Evolutionary conservation across 2,797 vertebrate species (phyloP).

Genomic region (Erithacus rubecula): DNA sequence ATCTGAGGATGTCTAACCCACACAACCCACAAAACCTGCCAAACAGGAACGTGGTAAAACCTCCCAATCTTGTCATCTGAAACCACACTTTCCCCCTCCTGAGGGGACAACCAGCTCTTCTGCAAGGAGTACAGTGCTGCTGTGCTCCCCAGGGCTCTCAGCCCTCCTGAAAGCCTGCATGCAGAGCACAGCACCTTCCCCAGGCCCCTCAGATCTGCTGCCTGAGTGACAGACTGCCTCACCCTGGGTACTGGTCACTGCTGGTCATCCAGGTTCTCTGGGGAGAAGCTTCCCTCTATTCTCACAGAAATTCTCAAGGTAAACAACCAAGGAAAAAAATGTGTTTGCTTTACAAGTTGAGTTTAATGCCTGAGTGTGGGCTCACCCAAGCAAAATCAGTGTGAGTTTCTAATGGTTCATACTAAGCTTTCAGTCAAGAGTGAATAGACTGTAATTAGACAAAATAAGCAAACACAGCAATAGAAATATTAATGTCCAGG

Average conservation of each 20-base stretch:
- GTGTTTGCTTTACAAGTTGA: not conserved
- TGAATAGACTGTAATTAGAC: not conserved
- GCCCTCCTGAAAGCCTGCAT: not conserved
- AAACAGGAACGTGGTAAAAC: not conserved
- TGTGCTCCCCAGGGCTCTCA: not conserved
- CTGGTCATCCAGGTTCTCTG: not conserved
- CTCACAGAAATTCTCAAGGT: not conserved
- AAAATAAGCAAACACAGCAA: not conserved
- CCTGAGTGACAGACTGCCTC: not conserved
- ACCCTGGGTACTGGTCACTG: not conserved
- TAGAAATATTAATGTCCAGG: constrained; percentile 2
- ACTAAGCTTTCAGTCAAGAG: not conserved
- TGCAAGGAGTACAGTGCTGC: not conserved
- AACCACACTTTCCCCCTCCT: not conserved
- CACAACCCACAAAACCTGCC: not conserved
- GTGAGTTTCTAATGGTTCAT: not conserved
- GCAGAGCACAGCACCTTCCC: not conserved
- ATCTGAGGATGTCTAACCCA: not conserved
- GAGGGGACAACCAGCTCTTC: not conserved
- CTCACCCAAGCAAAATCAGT: not conserved
- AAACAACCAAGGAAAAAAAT: not conserved
- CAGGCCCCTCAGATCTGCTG: fast-evolving
- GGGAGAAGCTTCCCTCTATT: not conserved
- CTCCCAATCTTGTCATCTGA: not conserved
- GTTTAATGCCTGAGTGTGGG: not conserved